Percentiles rank a stretch among this genome's conserved stretches.
Conservation (phyloP, 2,113 vertebrate genomes). For the Eptesicus fuscus region DNA sequence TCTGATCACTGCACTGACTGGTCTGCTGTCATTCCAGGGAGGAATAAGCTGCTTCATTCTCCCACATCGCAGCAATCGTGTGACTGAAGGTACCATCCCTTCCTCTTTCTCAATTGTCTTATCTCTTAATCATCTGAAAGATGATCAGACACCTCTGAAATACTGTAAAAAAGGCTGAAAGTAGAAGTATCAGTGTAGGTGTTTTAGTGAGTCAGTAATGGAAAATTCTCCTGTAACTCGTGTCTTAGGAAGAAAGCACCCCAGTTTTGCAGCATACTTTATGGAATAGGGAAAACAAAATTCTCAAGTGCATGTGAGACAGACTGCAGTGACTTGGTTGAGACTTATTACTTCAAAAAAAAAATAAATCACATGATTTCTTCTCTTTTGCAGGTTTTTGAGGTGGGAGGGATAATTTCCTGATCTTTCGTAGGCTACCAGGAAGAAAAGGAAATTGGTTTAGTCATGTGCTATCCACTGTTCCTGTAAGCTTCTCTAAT, state of each 20-base stretch:
- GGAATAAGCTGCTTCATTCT: background rate
- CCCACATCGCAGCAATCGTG: background rate
- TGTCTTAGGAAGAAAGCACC: background rate
- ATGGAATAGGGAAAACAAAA: background rate
- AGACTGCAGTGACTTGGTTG: background rate
- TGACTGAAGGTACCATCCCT: background rate
- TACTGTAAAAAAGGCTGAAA: background rate
- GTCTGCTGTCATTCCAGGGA: background rate
- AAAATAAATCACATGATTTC: background rate
- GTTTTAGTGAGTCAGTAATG: background rate
- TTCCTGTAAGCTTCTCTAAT: background rate
- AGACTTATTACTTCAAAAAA: background rate
- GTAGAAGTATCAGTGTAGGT: background rate
- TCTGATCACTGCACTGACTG: background rate
- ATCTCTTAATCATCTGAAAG: background rate
- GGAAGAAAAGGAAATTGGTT: conserved; percentile 35
- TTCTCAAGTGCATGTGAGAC: background rate
- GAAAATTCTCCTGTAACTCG: background rate
- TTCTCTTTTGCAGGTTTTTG: background rate
- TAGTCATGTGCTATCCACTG: background rate
- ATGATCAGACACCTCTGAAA: background rate
- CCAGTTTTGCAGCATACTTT: background rate
- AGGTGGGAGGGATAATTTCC: conserved; percentile 27
- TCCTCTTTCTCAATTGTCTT: background rate
- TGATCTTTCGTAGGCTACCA: background rate